phyloP scores from a whole-genome alignment of 2,888 invertebrate genomes.

The Orthonychiurus folsomi region DNA sequence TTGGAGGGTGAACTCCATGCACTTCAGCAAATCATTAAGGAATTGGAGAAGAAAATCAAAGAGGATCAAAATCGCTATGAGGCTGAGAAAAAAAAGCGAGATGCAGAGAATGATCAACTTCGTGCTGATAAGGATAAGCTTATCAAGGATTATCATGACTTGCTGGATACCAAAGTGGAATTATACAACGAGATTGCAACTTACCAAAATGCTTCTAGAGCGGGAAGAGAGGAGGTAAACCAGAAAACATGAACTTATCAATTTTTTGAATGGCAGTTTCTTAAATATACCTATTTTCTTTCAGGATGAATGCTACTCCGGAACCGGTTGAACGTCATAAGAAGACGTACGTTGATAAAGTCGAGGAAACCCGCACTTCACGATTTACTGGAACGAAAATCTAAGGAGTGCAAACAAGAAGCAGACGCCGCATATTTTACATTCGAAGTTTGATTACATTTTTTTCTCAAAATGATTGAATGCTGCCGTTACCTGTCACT shows the following conservation, averaged over 20 bases:
- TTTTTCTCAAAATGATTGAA: neutral
- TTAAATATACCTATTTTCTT: neutral
- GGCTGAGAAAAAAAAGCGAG: constrained; percentile 8
- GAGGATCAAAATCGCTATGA: constrained; percentile 21
- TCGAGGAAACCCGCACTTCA: neutral
- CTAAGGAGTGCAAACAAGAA: neutral
- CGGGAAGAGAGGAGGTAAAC: constrained; percentile 32
- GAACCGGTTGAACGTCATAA: neutral
- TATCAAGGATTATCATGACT: constrained; percentile 31
- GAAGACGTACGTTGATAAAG: neutral
- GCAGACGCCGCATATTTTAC: no score
- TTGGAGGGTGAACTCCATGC: constrained; percentile 32
- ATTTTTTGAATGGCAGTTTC: no score
- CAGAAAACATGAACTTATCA: no score
- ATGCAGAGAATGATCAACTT: constrained; percentile 29
- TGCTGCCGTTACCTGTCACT: neutral
- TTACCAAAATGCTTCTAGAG: constrained; percentile 32
- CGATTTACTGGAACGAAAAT: neutral
- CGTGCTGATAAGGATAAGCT: constrained; percentile 29
- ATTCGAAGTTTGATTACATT: neutral
- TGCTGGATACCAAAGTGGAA: constrained; percentile 31
- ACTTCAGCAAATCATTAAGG: constrained; percentile 31
- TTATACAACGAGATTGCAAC: constrained; percentile 36
- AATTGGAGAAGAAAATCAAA: constrained; percentile 30
- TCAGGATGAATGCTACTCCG: neutral